Evolutionary conservation across 2,113 vertebrate species (phyloP), one percentile per base, ranked within the genome.

Genomic region (Colius striatus): DNA sequence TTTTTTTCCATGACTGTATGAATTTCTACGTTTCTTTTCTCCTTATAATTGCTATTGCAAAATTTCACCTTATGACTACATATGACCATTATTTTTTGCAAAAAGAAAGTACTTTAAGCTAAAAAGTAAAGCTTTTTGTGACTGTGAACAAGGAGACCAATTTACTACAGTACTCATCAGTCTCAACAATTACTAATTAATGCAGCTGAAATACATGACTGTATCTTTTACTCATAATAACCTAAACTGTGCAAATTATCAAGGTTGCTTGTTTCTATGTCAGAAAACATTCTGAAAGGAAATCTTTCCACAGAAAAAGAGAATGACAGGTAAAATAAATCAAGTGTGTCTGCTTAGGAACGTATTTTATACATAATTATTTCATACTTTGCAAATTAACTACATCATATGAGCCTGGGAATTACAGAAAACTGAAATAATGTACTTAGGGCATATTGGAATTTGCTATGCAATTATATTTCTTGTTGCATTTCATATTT

Each of bases 301-400:
- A 90, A 45, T 55, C 9, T 86, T 80, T 93, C 60, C 34, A 23
- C 10, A 29, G 50, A 87, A 89, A 72, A 89, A 74, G 32, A 85
- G 51, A 95, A 80, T 85, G 93, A 83, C 82, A 86, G 72, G 63
- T 90, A 43, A 94, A 96, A 75, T 73, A 91, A 95, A 79, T 94
- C n/a, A 96, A 92, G 75, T 80, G 50, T 79, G 18, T 91, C 71
- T 92, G 90, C 67, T 89, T 85, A 89, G 63, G 51, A 95, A 48
- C 55, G 71, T 95, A 70, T 95, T 94, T 96, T 91, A 76, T 74
- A 71, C 60, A 48, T 90, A 95, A 87, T 87, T 95, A 76, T 95
- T 94, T 94, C 41, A 91, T 86, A 84, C 45, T 27, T 85, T 92
- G 72, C 75, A 89, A 91, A 92, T 91, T 96, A 95, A 92, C 43